These are phyloP conservation scores for Eupleurogrammus muticus DNA, from an alignment of 2,797 vertebrate genomes.

Conservation along the genomic window DNA sequence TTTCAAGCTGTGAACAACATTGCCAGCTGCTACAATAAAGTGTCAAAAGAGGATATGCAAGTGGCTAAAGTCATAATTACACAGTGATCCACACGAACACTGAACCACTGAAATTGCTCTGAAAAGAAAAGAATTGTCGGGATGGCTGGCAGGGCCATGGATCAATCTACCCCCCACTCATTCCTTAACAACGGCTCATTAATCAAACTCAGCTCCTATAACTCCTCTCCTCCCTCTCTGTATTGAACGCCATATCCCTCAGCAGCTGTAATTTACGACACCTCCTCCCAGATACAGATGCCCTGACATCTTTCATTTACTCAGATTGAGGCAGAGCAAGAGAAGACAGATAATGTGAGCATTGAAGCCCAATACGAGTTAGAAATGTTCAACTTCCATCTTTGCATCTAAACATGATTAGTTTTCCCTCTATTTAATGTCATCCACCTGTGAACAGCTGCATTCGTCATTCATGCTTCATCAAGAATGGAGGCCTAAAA, in stretches of 20 bases:
- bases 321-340: conserved; percentile 36
- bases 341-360: conserved; percentile 23
- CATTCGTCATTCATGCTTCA: conserved; percentile 7
- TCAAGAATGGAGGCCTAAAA: conserved; percentile 3
- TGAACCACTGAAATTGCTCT: conserved; percentile 11
- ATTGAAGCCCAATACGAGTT: background rate
- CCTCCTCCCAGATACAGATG: conserved; percentile 46
- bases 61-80: conserved; percentile 8
- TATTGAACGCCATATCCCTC: conserved; percentile 52
- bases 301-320: conserved; percentile 64
- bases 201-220: conserved; percentile 61
- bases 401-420: conserved; percentile 19
- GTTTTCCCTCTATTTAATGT: background rate
- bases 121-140: conserved; percentile 7
- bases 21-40: background rate
- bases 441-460: background rate
- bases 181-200: conserved; percentile 46
- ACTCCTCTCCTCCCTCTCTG: conserved; percentile 39
- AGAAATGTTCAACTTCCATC: conserved; percentile 6
- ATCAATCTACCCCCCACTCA: conserved; percentile 34
- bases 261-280: conserved; percentile 57
- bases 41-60: background rate
- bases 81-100: conserved; percentile 1
- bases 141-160: conserved; percentile 8
- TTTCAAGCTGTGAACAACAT: background rate